Evolutionary conservation across 2,113 vertebrate species (phyloP).

Genomic region (Mastomys natalensis): DNA sequence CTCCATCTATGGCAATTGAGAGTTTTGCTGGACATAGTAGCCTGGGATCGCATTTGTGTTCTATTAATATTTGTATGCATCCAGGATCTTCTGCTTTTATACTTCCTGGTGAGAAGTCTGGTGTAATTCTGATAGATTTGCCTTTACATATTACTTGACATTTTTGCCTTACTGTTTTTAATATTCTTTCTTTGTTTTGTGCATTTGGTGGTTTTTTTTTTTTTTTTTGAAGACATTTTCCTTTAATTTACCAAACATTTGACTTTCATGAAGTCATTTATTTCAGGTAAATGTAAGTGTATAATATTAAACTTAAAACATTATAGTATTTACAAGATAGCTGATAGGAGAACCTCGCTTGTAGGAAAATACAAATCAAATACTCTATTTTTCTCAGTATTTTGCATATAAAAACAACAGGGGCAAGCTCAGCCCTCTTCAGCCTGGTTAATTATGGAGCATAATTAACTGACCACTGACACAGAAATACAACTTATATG

Average conservation of each 20-base stretch:
- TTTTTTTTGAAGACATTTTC: constrained; percentile 65
- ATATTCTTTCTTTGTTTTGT: no score
- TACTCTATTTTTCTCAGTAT: neutral
- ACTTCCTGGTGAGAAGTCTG: no score
- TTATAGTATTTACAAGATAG: constrained; percentile 74
- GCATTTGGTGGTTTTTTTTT: no score
- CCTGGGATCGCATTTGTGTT: no score
- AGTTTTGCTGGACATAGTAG: no score
- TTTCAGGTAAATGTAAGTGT: constrained; percentile 59
- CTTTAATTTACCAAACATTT: constrained; percentile 76
- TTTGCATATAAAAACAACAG: constrained; percentile 31
- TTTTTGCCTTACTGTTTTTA: no score
- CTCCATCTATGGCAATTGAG: no score
- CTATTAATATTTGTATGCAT: no score
- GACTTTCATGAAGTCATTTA: constrained; percentile 68
- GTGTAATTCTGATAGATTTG: no score
- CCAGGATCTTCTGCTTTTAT: no score
- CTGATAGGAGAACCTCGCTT: constrained; percentile 16
- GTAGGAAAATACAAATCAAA: constrained; percentile 67
- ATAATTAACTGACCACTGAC: neutral
- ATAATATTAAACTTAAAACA: constrained; percentile 64
- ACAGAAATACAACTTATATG: neutral
- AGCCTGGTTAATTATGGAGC: neutral
- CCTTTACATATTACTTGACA: no score
- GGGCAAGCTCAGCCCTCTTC: constrained; percentile 25